Conservation (phyloP, 2,113 vertebrate species). For the Lepisosteus osseus region DNA sequence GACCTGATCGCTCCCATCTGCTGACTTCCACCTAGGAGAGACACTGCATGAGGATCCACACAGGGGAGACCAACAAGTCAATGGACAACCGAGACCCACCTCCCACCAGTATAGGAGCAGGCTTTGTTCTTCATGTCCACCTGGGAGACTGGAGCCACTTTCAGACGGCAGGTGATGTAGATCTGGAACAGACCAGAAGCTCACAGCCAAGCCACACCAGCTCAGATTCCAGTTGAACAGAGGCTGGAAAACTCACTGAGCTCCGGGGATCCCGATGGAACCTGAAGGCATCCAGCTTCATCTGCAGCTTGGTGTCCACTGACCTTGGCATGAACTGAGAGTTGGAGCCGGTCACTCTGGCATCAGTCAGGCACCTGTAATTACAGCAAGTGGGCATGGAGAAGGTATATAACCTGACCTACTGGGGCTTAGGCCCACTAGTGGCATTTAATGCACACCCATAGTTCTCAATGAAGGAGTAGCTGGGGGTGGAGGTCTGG, state of each 20-base stretch:
- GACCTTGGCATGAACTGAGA: conserved; percentile 45
- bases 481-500: conserved; percentile 27
- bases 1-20: conserved; percentile 47
- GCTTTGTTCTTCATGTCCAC: conserved; percentile 41
- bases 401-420: no score
- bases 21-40: conserved; percentile 52
- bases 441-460: conserved; percentile 42
- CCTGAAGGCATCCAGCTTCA: conserved; percentile 54
- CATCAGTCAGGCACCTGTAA: conserved; percentile 54
- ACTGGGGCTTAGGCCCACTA: not conserved
- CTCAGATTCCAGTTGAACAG: not conserved
- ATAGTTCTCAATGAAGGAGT: conserved; percentile 46
- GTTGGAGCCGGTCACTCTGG: conserved; percentile 46
- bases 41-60: not conserved
- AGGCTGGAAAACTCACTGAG: conserved; percentile 6
- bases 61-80: not conserved
- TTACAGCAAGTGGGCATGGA: not conserved
- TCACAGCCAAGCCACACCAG: conserved; percentile 25
- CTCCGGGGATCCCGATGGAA: conserved; percentile 37
- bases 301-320: conserved; percentile 40
- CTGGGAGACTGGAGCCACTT: conserved; percentile 33
- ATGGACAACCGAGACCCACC: conserved; percentile 25
- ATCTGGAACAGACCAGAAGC: conserved; percentile 34
- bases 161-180: conserved; percentile 51
- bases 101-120: conserved; percentile 48